A percentile compares a stretch with the other conserved stretches of the same genome.
phyloP scores from a whole-genome alignment of 1,140 invertebrate species.

The Agrypnia vestita region DNA sequence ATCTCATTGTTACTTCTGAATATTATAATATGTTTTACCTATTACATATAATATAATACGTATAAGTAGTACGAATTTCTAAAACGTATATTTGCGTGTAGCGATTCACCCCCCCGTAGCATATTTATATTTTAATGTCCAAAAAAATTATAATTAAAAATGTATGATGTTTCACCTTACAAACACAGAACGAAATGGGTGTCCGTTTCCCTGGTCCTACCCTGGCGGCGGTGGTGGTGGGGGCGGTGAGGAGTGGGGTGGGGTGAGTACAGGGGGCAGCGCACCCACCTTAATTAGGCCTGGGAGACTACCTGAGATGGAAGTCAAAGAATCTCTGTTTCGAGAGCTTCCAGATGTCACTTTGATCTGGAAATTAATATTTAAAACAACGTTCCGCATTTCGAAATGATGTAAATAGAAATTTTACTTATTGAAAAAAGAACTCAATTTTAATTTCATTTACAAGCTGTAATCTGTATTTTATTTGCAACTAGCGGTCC shows the following conservation, averaged over 20 bases:
- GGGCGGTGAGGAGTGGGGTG: neutral
- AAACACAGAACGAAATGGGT: too few relatives aligned
- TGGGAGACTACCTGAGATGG: constrained; percentile 31
- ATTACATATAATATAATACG: too few relatives aligned
- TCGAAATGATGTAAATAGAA: constrained; percentile 19
- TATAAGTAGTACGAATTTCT: too few relatives aligned
- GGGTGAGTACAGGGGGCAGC: too few relatives aligned
- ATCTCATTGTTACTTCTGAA: too few relatives aligned
- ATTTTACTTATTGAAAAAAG: neutral
- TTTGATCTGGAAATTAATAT: constrained; percentile 39
- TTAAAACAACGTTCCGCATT: constrained; percentile 16
- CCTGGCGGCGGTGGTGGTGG: neutral
- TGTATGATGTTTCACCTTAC: too few relatives aligned
- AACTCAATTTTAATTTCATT: neutral
- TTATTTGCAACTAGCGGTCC: too few relatives aligned
- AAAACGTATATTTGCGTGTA: too few relatives aligned
- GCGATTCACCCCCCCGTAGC: too few relatives aligned
- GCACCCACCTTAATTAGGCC: constrained; percentile 41
- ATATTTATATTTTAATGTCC: too few relatives aligned
- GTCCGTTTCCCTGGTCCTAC: neutral
- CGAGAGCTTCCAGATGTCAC: constrained; percentile 29
- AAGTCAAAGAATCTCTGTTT: constrained; percentile 21
- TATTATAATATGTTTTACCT: too few relatives aligned
- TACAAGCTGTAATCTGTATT: neutral
- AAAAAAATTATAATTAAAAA: too few relatives aligned